phyloP scores from a whole-genome alignment of 2,797 vertebrate genomes.

The Thalassophryne amazonica region DNA sequence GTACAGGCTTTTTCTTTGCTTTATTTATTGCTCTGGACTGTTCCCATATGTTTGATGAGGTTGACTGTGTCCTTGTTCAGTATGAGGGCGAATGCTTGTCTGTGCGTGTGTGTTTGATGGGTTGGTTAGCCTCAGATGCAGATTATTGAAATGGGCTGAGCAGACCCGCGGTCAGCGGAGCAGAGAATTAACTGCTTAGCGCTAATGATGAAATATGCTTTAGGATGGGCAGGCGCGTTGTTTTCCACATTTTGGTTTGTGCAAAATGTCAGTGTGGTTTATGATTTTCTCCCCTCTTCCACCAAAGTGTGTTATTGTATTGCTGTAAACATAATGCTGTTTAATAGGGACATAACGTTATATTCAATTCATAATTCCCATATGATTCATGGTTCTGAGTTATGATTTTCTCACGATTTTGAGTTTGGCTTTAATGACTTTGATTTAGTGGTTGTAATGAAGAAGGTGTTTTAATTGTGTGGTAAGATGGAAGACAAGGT shows the following conservation, averaged over 20 bases:
- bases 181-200: constrained; percentile 84
- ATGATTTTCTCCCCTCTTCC: constrained; percentile 15
- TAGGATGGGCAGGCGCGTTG: constrained; percentile 44
- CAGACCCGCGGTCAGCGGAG: constrained; percentile 76
- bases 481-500: no score
- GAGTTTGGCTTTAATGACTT: no score
- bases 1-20: constrained; percentile 25
- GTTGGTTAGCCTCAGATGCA: constrained; percentile 73
- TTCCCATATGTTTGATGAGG: constrained; percentile 57
- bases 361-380: no score
- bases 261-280: constrained; percentile 28
- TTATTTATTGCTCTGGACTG: constrained; percentile 54
- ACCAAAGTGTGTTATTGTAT: constrained; percentile 14
- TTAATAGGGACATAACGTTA: constrained; percentile 11
- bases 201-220: constrained; percentile 84
- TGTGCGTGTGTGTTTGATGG: constrained; percentile 35
- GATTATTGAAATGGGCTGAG: constrained; percentile 79
- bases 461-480: no score
- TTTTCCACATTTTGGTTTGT: constrained; percentile 1
- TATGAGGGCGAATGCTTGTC: constrained; percentile 8
- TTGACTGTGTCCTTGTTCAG: constrained; percentile 52
- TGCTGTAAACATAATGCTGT: constrained; percentile 30
- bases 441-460: no score
- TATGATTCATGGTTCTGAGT: no score
- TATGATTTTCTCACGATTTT: no score